Conservation (phyloP, 2,113 vertebrate genomes). For the Calcarius ornatus region DNA sequence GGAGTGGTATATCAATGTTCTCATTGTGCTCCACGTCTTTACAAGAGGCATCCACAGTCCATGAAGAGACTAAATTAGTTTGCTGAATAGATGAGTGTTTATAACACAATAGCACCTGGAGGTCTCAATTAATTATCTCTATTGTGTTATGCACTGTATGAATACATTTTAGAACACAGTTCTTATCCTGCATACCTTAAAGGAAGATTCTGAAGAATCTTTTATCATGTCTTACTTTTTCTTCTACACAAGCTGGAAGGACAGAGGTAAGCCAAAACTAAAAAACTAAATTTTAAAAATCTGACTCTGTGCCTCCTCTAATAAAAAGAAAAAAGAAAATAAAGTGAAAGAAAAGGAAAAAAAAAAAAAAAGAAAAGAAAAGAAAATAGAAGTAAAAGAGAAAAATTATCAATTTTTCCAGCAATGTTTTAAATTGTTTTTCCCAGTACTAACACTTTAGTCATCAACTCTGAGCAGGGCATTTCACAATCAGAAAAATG, state of each 20-base stretch:
- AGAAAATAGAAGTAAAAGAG: background rate
- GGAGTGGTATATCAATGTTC: background rate
- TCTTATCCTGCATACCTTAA: background rate
- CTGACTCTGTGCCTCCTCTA: background rate
- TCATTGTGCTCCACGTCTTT: background rate
- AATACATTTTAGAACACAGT: background rate
- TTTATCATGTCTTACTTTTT: background rate
- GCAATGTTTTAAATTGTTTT: background rate
- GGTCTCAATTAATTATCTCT: background rate
- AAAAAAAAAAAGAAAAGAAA: background rate
- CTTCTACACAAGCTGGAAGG: background rate
- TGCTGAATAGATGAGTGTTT: background rate
- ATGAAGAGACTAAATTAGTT: background rate
- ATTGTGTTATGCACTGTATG: background rate
- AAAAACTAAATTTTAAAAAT: background rate
- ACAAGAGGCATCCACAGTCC: background rate
- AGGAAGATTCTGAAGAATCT: background rate
- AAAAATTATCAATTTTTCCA: background rate
- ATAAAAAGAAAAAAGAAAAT: background rate
- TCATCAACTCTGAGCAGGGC: background rate
- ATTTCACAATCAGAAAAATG: background rate
- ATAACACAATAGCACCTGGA: background rate
- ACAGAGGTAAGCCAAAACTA: background rate
- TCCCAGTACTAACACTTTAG: background rate
- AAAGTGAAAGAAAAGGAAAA: background rate